A percentile compares a stretch with the other conserved stretches of the same genome.
Evolutionary conservation across 2,797 vertebrate genomes (phyloP).

Genomic region (Sternarchorhynchus goeldii): DNA sequence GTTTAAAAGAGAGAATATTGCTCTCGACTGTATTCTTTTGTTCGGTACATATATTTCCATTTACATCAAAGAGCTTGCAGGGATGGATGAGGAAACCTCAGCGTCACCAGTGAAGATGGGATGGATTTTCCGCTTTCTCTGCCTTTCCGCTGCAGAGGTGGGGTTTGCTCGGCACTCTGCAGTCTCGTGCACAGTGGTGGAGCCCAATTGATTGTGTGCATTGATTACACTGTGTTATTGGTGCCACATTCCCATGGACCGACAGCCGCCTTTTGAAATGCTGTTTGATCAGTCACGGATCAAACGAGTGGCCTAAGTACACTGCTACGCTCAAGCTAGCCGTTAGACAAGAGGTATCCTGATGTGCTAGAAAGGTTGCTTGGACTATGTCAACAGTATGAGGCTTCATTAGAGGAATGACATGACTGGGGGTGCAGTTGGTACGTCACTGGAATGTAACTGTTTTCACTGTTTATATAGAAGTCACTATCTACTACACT

Average conservation of each 20-base stretch:
- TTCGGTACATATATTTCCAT: constrained; percentile 49
- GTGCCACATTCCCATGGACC: constrained; percentile 50
- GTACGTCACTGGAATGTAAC: not conserved
- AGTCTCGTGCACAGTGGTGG: constrained; percentile 16
- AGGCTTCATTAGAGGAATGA: constrained; percentile 13
- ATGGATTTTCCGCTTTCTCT: constrained; percentile 21
- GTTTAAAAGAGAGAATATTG: constrained; percentile 52
- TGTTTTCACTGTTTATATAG: constrained; percentile 3
- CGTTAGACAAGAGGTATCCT: not conserved
- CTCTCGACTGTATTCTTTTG: constrained; percentile 46
- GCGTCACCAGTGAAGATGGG: constrained; percentile 41
- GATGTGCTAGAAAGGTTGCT: constrained; percentile 14
- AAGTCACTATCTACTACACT: not conserved
- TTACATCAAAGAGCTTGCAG: constrained; percentile 50
- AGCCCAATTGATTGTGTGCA: not conserved
- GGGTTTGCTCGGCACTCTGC: constrained; percentile 17
- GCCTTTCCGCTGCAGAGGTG: constrained; percentile 36
- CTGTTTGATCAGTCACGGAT: constrained; percentile 54
- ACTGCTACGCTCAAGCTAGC: constrained; percentile 32
- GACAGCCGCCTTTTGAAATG: constrained; percentile 60
- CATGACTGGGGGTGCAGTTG: constrained; percentile 1
- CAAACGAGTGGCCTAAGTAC: constrained; percentile 48
- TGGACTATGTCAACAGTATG: constrained; percentile 32
- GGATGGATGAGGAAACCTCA: constrained; percentile 50
- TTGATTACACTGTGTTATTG: constrained; percentile 52